Conservation (phyloP, 2,888 invertebrate species). For the Drosophila pegasa region DNA sequence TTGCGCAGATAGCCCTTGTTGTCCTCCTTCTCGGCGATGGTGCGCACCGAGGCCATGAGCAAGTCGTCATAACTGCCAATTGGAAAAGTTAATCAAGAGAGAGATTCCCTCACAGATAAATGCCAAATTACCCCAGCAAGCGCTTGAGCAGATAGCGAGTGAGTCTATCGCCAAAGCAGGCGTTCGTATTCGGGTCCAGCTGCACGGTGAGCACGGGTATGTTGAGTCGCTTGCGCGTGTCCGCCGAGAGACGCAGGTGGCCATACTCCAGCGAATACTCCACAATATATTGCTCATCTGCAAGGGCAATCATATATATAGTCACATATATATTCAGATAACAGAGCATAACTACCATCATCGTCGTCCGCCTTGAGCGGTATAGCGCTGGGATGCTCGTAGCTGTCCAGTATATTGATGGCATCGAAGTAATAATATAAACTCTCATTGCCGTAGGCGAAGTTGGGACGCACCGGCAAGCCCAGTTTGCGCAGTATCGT, state of each 20-base stretch:
- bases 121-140: constrained; percentile 89
- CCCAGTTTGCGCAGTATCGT: constrained; percentile 58
- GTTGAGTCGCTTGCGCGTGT: constrained; percentile 93
- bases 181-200: constrained; percentile 93
- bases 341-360: constrained; percentile 50
- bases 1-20: constrained; percentile 98
- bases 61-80: constrained; percentile 93
- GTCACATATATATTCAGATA: background rate
- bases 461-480: constrained; percentile 71
- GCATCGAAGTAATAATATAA: constrained; percentile 76
- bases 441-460: constrained; percentile 75
- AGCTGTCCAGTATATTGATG: constrained; percentile 62
- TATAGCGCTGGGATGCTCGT: constrained; percentile 66
- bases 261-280: constrained; percentile 99
- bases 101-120: no score
- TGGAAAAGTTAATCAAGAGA: background rate
- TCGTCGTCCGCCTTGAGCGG: constrained; percentile 61
- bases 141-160: constrained; percentile 95
- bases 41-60: constrained; percentile 97
- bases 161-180: constrained; percentile 97
- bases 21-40: constrained; percentile 97
- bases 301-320: constrained; percentile 1
- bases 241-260: constrained; percentile 94
- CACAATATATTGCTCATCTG: constrained; percentile 97
- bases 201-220: constrained; percentile 96